phyloP scores from a whole-genome alignment of 2,888 invertebrate species.

The Cantharis rustica region DNA sequence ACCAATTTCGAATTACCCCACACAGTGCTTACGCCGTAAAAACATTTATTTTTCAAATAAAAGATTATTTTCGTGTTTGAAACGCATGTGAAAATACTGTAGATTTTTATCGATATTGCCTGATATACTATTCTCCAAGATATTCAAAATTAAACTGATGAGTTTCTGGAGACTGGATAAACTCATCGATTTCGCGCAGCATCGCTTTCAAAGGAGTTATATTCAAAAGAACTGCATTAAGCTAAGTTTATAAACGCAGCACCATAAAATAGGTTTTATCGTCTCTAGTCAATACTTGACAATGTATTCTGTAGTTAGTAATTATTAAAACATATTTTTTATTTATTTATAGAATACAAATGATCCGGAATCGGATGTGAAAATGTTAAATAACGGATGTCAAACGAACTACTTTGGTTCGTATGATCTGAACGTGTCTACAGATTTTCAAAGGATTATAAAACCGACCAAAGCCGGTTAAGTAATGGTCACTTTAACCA shows the following conservation, averaged over 20 bases:
- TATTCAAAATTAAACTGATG: neutral
- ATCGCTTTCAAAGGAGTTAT: neutral
- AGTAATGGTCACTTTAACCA: no score
- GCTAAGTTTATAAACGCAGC: neutral
- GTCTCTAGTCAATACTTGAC: no score
- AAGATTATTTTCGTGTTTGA: neutral
- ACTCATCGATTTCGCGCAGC: neutral
- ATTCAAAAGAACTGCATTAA: neutral
- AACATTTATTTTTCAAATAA: neutral
- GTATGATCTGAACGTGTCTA: no score
- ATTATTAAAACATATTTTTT: no score
- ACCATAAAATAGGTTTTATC: no score
- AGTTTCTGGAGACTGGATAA: neutral
- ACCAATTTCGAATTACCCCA: neutral
- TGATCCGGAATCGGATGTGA: no score
- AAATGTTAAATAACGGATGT: no score
- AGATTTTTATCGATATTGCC: neutral
- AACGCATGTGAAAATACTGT: neutral
- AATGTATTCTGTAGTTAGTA: no score
- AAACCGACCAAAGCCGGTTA: no score
- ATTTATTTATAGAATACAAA: no score
- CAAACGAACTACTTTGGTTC: no score
- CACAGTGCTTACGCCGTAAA: neutral
- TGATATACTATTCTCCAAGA: neutral
- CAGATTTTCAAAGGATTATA: no score